phyloP scores from a whole-genome alignment of 2,113 vertebrate genomes.

The Sceloporus tristichus region DNA sequence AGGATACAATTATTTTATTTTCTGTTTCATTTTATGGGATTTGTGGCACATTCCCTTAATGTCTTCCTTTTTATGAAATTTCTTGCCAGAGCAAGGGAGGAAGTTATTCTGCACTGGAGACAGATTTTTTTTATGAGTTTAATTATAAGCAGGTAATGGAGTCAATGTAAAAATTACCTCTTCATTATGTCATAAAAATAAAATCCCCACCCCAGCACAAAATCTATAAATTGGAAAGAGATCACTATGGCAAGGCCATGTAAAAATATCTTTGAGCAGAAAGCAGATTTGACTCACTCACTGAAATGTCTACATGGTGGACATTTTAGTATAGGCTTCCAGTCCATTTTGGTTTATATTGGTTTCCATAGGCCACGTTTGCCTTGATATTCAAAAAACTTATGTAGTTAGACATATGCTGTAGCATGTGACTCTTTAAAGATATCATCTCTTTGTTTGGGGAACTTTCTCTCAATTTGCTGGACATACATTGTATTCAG shows the following conservation, averaged over 20 bases:
- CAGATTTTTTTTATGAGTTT: constrained; percentile 73
- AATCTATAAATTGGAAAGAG: constrained; percentile 47
- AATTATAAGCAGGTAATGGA: constrained; percentile 77
- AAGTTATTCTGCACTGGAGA: constrained; percentile 67
- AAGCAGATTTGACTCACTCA: constrained; percentile 12
- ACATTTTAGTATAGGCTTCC: not conserved
- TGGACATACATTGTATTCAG: not conserved
- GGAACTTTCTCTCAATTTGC: not conserved
- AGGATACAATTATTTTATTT: constrained; percentile 56
- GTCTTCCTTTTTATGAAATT: constrained; percentile 67
- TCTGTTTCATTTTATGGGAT: constrained; percentile 64
- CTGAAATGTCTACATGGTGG: not conserved
- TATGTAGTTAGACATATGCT: not conserved
- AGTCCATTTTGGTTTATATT: not conserved
- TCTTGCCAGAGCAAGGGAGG: constrained; percentile 51
- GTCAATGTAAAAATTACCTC: constrained; percentile 69
- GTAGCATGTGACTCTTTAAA: no score
- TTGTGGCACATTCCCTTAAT: constrained; percentile 67
- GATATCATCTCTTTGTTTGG: not conserved
- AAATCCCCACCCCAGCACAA: constrained; percentile 53
- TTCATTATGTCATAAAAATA: constrained; percentile 67
- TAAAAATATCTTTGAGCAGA: constrained; percentile 29
- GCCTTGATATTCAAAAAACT: not conserved
- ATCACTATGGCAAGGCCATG: constrained; percentile 10
- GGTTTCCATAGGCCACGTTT: not conserved